phyloP scores from a whole-genome alignment of 2,888 invertebrate genomes.

The Tetropium fuscum region DNA sequence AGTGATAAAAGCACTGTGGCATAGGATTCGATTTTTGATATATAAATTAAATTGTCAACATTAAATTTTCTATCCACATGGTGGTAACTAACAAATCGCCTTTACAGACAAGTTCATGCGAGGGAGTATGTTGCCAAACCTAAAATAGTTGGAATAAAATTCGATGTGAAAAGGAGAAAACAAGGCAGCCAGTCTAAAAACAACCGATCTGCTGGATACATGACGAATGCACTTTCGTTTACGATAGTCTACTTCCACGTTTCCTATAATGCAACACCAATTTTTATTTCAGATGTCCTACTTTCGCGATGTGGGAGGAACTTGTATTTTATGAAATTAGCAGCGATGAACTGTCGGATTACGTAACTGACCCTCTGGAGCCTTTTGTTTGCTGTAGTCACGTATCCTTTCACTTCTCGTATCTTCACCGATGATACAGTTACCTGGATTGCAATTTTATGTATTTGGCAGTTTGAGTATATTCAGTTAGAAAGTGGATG shows the following conservation, averaged over 20 bases:
- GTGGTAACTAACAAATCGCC: too few species aligned
- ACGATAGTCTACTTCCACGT: conserved; percentile 35
- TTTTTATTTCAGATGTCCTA: conserved; percentile 28
- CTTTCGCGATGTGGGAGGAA: conserved; percentile 41
- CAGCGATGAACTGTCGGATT: conserved; percentile 37
- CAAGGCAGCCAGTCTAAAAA: neutral
- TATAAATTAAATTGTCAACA: too few species aligned
- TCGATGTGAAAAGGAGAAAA: conserved; percentile 1
- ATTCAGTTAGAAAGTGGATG: conserved; percentile 11
- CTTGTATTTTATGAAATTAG: conserved; percentile 34
- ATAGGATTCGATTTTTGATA: too few species aligned
- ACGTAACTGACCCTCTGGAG: conserved; percentile 35
- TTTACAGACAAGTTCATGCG: too few species aligned
- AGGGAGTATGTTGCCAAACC: too few species aligned
- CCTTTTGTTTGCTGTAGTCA: conserved; percentile 33
- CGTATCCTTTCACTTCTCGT: conserved; percentile 32
- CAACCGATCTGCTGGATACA: conserved; percentile 24
- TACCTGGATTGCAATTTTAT: neutral
- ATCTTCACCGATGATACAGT: conserved; percentile 10
- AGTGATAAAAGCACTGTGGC: too few species aligned
- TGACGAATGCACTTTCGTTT: conserved; percentile 39
- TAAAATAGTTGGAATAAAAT: too few species aligned
- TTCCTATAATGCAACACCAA: conserved; percentile 28
- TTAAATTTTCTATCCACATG: too few species aligned
- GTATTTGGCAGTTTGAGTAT: neutral